Conservation (phyloP, 2,888 invertebrate genomes). For the Acleris sparsana region DNA sequence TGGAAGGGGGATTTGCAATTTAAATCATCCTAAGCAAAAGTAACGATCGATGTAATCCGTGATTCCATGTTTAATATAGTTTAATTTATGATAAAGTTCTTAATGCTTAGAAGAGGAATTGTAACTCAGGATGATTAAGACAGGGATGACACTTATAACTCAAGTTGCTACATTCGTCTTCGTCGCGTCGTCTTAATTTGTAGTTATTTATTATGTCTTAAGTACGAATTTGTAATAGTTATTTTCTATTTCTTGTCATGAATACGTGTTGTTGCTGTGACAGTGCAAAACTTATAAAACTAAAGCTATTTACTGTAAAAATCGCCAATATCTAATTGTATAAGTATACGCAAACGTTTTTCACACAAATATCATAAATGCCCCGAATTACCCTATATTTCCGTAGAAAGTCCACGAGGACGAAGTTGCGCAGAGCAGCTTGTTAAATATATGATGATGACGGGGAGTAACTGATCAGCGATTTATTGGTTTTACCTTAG, state of each 20-base stretch:
- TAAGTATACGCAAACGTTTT: too few relatives aligned
- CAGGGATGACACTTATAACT: conserved; percentile 22
- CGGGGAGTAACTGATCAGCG: too few relatives aligned
- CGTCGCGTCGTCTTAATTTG: conserved; percentile 2
- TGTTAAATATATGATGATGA: too few relatives aligned
- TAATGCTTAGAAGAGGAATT: conserved; percentile 11
- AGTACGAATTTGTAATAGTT: conserved; percentile 28
- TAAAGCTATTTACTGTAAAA: too few relatives aligned
- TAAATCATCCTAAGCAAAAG: conserved; percentile 56
- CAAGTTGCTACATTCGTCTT: conserved; percentile 15
- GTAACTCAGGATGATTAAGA: conserved; percentile 19
- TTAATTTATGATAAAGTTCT: conserved; percentile 34
- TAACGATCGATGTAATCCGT: conserved; percentile 44
- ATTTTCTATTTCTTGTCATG: conserved; percentile 15
- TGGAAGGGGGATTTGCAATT: conserved; percentile 59
- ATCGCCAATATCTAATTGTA: too few relatives aligned
- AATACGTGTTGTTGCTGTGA: not conserved
- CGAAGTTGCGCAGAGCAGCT: too few relatives aligned
- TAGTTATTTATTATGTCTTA: conserved; percentile 21
- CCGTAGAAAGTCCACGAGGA: too few relatives aligned
- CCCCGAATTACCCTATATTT: too few relatives aligned
- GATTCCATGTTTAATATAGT: conserved; percentile 46
- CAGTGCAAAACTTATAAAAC: too few relatives aligned
- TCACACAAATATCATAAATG: too few relatives aligned
- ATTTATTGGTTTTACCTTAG: too few relatives aligned